These are phyloP conservation scores for Halcyon senegalensis DNA, from an alignment of 2,113 vertebrate species.

Conservation along the genomic window DNA sequence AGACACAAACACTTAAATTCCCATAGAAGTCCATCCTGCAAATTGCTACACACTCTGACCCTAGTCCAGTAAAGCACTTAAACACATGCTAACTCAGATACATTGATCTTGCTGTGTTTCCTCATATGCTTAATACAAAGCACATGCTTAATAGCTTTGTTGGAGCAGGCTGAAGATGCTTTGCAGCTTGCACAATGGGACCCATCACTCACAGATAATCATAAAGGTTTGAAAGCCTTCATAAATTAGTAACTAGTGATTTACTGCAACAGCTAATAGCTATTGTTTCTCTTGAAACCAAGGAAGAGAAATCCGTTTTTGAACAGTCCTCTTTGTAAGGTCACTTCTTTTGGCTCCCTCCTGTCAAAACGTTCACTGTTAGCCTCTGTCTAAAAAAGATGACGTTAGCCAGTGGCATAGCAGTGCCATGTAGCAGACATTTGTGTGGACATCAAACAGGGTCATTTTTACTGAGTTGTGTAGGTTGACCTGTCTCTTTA, in stretches of 20 bases:
- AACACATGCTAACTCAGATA: conserved; percentile 6
- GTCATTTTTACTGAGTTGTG: not conserved
- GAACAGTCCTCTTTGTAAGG: not conserved
- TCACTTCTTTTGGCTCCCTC: not conserved
- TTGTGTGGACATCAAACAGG: not conserved
- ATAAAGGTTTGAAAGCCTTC: not conserved
- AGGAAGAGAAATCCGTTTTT: not conserved
- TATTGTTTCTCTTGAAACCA: not conserved
- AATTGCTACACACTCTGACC: not conserved
- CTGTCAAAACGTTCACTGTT: not conserved
- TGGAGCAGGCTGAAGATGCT: not conserved
- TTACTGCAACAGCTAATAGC: not conserved
- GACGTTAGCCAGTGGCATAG: not conserved
- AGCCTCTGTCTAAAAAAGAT: not conserved
- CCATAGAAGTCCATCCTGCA: not conserved
- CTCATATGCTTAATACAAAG: conserved; percentile 30
- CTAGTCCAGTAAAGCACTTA: conserved; percentile 8
- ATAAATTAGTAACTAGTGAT: not conserved
- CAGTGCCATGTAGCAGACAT: not conserved
- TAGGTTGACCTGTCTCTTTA: not conserved
- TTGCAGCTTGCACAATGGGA: conserved; percentile 13
- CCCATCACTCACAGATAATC: not conserved
- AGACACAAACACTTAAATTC: not conserved
- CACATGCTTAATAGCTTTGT: conserved; percentile 44
- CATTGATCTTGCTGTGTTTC: conserved; percentile 17